A percentile compares a stretch with the other conserved stretches of the same genome.
phyloP scores from a whole-genome alignment of 2,113 vertebrate genomes.

The Lagenorhynchus albirostris region DNA sequence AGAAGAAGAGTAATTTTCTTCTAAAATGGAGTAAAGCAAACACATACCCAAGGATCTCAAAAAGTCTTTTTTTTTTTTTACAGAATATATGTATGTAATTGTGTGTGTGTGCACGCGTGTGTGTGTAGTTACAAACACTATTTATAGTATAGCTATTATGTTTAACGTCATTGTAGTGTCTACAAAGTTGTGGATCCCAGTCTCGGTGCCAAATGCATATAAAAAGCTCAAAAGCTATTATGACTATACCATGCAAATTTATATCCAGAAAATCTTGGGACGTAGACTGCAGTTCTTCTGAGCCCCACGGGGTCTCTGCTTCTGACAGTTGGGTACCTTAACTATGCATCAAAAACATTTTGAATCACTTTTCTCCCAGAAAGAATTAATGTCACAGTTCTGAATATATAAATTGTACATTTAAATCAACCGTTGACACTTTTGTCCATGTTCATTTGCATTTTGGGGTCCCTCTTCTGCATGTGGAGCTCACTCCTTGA shows the following conservation, averaged over 20 bases:
- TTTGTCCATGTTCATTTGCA: not conserved
- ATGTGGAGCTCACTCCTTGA: slow-evolving; percentile 8
- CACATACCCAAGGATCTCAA: slow-evolving; percentile 74
- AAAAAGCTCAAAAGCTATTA: slow-evolving; percentile 68
- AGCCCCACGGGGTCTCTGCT: slow-evolving; percentile 33
- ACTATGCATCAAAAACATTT: slow-evolving; percentile 35
- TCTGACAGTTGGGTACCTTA: slow-evolving; percentile 47
- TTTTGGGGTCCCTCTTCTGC: slow-evolving; percentile 20
- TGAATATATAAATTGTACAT: slow-evolving; percentile 10
- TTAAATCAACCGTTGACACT: not conserved
- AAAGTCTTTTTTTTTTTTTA: slow-evolving; percentile 54
- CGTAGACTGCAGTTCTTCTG: slow-evolving; percentile 25
- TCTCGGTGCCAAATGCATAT: slow-evolving; percentile 74
- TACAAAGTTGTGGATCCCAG: slow-evolving; percentile 70
- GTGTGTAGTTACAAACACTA: slow-evolving; percentile 73
- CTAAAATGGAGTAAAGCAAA: slow-evolving; percentile 72
- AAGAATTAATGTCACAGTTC: slow-evolving; percentile 55
- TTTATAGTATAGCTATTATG: slow-evolving; percentile 73
- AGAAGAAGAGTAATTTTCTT: slow-evolving; percentile 67
- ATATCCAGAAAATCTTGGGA: slow-evolving; percentile 63
- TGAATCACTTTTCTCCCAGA: slow-evolving; percentile 35
- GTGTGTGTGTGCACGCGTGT: not conserved
- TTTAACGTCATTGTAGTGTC: slow-evolving; percentile 73
- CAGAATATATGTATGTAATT: slow-evolving; percentile 56
- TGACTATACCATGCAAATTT: slow-evolving; percentile 67